Base-by-base conservation (phyloP, 2,113 vertebrate species). In the Centropristis striata region DNA sequence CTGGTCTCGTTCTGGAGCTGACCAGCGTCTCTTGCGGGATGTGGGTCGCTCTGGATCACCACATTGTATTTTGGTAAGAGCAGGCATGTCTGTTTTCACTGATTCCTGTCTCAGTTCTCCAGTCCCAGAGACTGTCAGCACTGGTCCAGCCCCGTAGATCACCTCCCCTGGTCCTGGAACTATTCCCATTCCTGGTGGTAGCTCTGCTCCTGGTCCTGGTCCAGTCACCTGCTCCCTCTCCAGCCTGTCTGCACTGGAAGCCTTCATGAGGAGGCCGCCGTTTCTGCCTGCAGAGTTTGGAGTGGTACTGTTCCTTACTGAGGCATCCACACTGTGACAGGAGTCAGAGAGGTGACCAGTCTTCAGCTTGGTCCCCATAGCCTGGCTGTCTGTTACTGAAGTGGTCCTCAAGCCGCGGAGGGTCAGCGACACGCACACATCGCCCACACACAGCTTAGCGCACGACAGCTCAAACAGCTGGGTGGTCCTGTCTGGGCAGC, bases 381-480 rank as follows among this genome's bases (percentile, higher is more conserved):
- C 85, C 84, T 96, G 96, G 91, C 94, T 93, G 75, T 90, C 95
- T 94, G 96, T 90, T 16, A 96, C 88, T 41, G 96, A 96, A 90
- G 96, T 96, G 0, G 97, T 98, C 96, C 96, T 98, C 91, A 98
- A 92, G 92, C 96, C 95, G 84, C 97, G 97, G 84, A 99, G 96
- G 0, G 98, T 99, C 66, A 99, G 96, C 0, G 98, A 99, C 94
- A 99, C 98, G 92, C 98, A 99, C 85, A 99, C 98, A 3, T 99
- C 98, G 60, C 98, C 98, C 44, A 99, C 98, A 0, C 97, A 98
- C 87, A 99, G 96, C 94, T 98, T 99, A 87, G 97, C 97, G 80
- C 98, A 99, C 18, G 98, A 97, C 92, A 99, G 94, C 90, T 98
- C 98, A 90, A 99, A 98, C 87, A 99, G 96, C 94, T 98, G 97